These are phyloP conservation scores for Drosophila setosimentum DNA, from an alignment of 2,888 invertebrate species.

Conservation along the genomic window DNA sequence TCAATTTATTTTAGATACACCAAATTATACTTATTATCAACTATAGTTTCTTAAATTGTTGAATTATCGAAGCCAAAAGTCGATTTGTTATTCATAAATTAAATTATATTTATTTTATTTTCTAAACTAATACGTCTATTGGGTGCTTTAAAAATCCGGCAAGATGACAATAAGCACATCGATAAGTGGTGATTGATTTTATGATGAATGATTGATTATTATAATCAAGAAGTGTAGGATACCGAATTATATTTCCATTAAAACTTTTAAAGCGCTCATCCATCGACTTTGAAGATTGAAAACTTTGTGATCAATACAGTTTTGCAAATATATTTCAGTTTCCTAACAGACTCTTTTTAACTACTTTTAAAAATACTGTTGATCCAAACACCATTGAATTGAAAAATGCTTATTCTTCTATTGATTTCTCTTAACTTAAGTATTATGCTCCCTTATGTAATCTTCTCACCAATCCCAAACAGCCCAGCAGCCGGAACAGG, in stretches of 20 bases:
- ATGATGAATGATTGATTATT: neutral
- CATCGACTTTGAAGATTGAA: neutral
- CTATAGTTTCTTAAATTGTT: neutral
- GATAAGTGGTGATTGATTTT: neutral
- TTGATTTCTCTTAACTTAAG: slow-evolving; percentile 17
- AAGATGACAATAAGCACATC: neutral
- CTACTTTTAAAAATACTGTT: neutral
- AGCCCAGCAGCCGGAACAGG: slow-evolving; percentile 4
- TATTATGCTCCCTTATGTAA: slow-evolving; percentile 3
- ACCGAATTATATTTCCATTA: neutral
- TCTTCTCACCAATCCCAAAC: slow-evolving; percentile 4
- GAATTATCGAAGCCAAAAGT: neutral
- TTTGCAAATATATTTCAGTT: neutral
- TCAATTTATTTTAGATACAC: too few species aligned
- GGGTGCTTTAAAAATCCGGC: neutral
- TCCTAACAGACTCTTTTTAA: neutral
- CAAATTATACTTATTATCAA: neutral
- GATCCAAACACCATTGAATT: neutral
- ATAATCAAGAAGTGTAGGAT: neutral
- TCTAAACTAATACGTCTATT: neutral
- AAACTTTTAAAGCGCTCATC: neutral
- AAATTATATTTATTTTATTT: neutral
- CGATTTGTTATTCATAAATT: neutral
- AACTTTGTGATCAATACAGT: neutral
- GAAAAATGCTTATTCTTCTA: neutral